These are phyloP conservation scores for Pseudorasbora parva DNA, from an alignment of 2,113 vertebrate genomes.

Conservation along the genomic window DNA sequence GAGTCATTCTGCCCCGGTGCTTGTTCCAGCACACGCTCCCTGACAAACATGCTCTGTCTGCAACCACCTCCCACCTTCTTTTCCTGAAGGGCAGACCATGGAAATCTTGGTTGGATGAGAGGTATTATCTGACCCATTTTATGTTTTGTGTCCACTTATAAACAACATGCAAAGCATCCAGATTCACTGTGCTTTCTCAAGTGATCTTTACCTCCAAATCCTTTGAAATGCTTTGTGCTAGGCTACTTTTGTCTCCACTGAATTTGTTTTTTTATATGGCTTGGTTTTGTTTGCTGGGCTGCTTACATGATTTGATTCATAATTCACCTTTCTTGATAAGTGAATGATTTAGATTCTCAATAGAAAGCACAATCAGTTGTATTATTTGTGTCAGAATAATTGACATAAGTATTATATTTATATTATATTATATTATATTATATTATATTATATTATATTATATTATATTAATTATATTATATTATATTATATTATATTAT, in stretches of 20 bases:
- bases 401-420: too few relatives aligned
- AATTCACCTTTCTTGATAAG: neutral
- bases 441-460: too few relatives aligned
- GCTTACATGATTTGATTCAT: neutral
- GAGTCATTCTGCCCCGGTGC: constrained; percentile 21
- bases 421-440: too few relatives aligned
- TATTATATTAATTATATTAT: too few relatives aligned
- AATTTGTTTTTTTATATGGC: neutral
- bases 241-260: neutral
- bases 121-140: neutral
- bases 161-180: neutral
- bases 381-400: too few relatives aligned
- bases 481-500: too few relatives aligned
- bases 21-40: constrained; percentile 13
- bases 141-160: neutral
- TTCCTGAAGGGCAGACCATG: constrained; percentile 14
- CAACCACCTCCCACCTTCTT: neutral
- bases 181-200: neutral
- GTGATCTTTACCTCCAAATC: neutral
- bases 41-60: neutral
- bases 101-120: neutral
- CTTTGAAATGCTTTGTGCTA: neutral
- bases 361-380: too few relatives aligned
- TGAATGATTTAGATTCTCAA: neutral
- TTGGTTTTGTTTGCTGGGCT: neutral